Evolutionary conservation across 2,888 invertebrate genomes (phyloP), one percentile per base, ranked within the genome.

Genomic region (Chrysotoxum bicinctum): DNA sequence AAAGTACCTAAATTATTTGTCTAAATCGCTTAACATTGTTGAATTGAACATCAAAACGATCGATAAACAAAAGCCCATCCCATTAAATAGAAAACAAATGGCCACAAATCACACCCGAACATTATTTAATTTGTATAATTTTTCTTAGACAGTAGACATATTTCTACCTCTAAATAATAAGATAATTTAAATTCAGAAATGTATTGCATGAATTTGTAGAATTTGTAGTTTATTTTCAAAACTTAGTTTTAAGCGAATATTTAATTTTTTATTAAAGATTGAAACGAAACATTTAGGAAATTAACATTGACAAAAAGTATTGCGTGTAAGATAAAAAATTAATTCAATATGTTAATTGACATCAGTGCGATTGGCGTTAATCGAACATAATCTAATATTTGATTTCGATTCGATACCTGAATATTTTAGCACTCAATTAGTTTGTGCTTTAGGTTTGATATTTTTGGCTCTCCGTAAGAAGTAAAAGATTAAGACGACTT

Each of bases 31-130:
- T 56, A 72, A 69, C 54, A 68, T 26, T 37, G 14, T 79, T 70
- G 30, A 32, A 60, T 78, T 58, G 50, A 43, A 23, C 50, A 72
- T 56, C 30, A 72, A 73, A 83, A 68, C 79, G 74, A 50, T 70
- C 43, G 48, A 79, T 74, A 84, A 70, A 75, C 79, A 69, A 79
- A 30, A 74, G 43, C 21, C 70, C 32, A 54, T 60, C 68, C 70
- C 35, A 70, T 80, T 72, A 75, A 80, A 80, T 75, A 80, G 40
- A 60, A 75, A 50, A 74, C 70, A 84, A 75, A 84, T 45, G 64
- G 10, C 50, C 79, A 75, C 52, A 54, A 37, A 16, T 43, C 16
- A 43, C 43, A 43, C 43, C 40, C 40, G 45, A 32, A 21, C 48
- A 35, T 58, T 16, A 12, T 21, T 6, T 35, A 19, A 58, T 12